Evolutionary conservation across 2,113 vertebrate genomes (phyloP), one percentile per base, ranked within the genome.

Genomic region (Seriola quinqueradiata): DNA sequence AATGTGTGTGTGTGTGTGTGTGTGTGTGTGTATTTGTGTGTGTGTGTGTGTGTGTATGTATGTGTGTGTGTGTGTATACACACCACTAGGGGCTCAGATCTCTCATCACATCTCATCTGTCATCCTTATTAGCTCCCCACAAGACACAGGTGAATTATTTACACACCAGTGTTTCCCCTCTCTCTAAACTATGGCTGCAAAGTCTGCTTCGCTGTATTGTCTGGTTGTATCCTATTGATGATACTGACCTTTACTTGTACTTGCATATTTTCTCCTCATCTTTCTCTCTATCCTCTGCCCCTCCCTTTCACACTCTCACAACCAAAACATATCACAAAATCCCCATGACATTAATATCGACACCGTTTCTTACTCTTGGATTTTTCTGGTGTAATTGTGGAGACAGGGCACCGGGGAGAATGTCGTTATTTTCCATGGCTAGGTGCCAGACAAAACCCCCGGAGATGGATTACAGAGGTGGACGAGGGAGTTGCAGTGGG

Each of bases 121-220:
- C 93, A 90, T 92, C 82, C 87, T 93, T 82, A 92, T 93, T 91
- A 90, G 69, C 60, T 75, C 70, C 87, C 88, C 79, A 59, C 36
- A 36, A 89, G 81, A 84, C 68, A 40, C 68, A 91, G 80, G 88
- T 88, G 77, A 87, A 89, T 84, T 86, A 92, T 83, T 87, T 86
- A 86, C 77, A 81, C 59, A 66, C 61, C 70, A 69, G 71, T 68
- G 73, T 79, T 69, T 19, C 57, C 66, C 74, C 60, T 70, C 23
- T 10, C 50, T 74, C 64, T 16, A 40, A 76, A 71, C 70, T 61
- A 34, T 52, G 10, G 21, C 40, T 48, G 12, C 48, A 84, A 4
- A 66, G 3, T 73, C 61, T 66, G 25, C 36, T 59, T 25, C 5
- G 16, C 65, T 79, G 38, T 77, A 46, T 67, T 77, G 67, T 77